A percentile compares a stretch with the other conserved stretches of the same genome.
phyloP scores from a whole-genome alignment of 2,113 vertebrate genomes.

The Planiliza haematocheilus region DNA sequence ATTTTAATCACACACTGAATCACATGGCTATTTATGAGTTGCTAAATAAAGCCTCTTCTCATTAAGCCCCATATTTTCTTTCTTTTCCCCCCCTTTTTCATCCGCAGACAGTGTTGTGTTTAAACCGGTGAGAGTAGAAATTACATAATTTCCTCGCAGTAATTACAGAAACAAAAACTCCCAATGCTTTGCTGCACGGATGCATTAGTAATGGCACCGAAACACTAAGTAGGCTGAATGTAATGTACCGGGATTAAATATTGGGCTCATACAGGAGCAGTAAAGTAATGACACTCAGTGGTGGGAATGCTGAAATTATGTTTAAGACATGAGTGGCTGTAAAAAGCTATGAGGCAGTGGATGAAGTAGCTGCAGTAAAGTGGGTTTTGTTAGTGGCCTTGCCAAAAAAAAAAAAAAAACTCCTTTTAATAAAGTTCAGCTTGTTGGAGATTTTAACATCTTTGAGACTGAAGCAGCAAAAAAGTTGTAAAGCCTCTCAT shows the following conservation, averaged over 20 bases:
- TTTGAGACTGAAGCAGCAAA: neutral
- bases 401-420: neutral
- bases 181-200: neutral
- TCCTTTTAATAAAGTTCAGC: conserved; percentile 31
- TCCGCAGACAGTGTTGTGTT: neutral
- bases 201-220: neutral
- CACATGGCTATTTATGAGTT: neutral
- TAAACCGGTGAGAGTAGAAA: neutral
- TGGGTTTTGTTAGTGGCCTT: neutral
- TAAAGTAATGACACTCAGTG: conserved; percentile 22
- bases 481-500: conserved; percentile 1
- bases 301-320: conserved; percentile 47
- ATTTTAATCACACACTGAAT: neutral
- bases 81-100: conserved; percentile 1
- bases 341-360: conserved; percentile 39
- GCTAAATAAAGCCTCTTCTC: neutral
- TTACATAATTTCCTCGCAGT: neutral
- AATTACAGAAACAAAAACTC: conserved; percentile 3
- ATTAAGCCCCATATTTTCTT: neutral
- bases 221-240: conserved; percentile 4
- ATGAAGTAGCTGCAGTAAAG: conserved; percentile 31
- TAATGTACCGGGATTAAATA: conserved; percentile 9
- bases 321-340: conserved; percentile 35
- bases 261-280: neutral
- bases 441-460: conserved; percentile 18